phyloP scores from a whole-genome alignment of 2,113 vertebrate genomes.

The Pseudorhombus dupliciocellatus region DNA sequence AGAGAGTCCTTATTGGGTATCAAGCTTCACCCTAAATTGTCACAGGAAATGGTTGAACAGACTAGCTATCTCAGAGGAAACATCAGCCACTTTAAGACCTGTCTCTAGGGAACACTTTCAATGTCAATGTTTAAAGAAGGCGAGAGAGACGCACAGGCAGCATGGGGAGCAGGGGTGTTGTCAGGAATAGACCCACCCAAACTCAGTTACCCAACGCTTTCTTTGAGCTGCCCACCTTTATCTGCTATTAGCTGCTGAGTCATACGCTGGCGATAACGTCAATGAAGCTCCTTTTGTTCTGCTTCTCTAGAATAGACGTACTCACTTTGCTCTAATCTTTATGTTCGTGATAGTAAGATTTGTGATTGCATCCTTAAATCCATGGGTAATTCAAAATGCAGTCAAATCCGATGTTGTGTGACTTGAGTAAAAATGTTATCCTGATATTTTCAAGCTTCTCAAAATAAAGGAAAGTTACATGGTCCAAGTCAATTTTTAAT shows the following conservation, averaged over 20 bases:
- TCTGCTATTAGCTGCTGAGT: slow-evolving; percentile 40
- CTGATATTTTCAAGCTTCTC: too few species aligned
- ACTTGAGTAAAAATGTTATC: too few species aligned
- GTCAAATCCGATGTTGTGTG: too few species aligned
- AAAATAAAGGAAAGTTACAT: too few species aligned
- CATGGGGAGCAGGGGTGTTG: slow-evolving; percentile 14
- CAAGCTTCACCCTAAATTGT: slow-evolving; percentile 58
- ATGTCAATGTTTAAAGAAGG: slow-evolving; percentile 68
- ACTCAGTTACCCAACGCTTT: slow-evolving; percentile 17
- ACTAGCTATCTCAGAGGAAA: slow-evolving; percentile 78
- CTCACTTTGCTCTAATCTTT: neutral
- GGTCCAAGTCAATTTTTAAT: too few species aligned
- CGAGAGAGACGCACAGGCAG: slow-evolving; percentile 24
- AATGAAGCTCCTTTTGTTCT: slow-evolving; percentile 17
- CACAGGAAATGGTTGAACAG: slow-evolving; percentile 79
- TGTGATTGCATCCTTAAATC: too few species aligned
- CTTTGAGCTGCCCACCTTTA: slow-evolving; percentile 28
- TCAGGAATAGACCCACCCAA: slow-evolving; percentile 48
- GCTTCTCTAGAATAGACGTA: neutral
- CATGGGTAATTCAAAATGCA: too few species aligned
- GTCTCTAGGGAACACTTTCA: slow-evolving; percentile 69
- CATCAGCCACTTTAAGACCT: slow-evolving; percentile 69
- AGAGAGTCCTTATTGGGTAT: slow-evolving; percentile 49
- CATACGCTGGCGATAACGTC: slow-evolving; percentile 25
- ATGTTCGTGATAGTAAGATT: too few species aligned